Evolutionary conservation across 2,113 vertebrate species (phyloP).

Genomic region (Myotis davidii): DNA sequence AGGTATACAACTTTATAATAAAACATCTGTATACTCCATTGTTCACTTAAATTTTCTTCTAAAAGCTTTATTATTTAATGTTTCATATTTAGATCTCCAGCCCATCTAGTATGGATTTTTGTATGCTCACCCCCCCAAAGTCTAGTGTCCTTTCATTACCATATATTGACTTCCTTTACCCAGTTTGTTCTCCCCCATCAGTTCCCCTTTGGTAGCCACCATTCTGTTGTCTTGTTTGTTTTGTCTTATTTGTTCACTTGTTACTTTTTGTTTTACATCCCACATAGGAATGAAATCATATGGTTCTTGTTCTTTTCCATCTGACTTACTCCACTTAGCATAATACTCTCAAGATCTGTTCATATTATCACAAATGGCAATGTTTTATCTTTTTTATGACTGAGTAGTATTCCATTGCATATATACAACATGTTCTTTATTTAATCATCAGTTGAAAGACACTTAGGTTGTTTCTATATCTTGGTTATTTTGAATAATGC

Average conservation of each 20-base stretch:
- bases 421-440: not conserved
- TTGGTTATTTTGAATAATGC: not conserved
- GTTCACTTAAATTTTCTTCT: no score
- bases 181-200: not conserved
- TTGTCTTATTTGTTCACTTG: not conserved
- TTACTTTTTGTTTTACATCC: not conserved
- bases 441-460: not conserved
- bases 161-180: not conserved
- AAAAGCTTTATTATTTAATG: no score
- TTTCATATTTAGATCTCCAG: no score
- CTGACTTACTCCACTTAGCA: not conserved
- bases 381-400: not conserved
- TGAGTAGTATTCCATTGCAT: not conserved
- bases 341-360: not conserved
- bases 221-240: not conserved
- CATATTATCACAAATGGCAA: not conserved
- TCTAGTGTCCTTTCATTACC: not conserved
- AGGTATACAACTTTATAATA: not conserved
- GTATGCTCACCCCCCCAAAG: not conserved
- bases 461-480: not conserved
- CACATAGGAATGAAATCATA: not conserved
- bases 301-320: not conserved
- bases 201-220: not conserved
- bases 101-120: not conserved
- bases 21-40: not conserved